These are phyloP conservation scores for Sebastes trivittatus DNA, from an alignment of 2,797 vertebrate species.

Conservation along the genomic window DNA sequence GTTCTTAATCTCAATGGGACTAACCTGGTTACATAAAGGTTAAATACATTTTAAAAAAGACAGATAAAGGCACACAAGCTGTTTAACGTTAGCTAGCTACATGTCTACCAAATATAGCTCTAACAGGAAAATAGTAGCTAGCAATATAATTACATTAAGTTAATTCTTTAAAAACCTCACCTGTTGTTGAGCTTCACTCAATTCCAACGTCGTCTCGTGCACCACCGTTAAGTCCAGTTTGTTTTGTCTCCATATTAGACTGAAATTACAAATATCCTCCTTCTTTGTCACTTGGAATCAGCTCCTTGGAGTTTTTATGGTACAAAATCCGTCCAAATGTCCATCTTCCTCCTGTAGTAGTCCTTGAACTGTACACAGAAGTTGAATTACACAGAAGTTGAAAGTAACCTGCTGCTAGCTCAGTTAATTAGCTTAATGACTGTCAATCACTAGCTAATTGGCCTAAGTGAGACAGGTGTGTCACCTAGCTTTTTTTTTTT, in stretches of 20 bases:
- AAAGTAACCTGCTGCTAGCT: too few relatives aligned
- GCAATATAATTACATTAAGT: neutral
- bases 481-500: too few relatives aligned
- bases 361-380: neutral
- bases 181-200: neutral
- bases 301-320: neutral
- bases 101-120: neutral
- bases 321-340: neutral
- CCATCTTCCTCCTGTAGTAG: neutral
- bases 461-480: too few relatives aligned
- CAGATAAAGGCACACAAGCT: neutral
- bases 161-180: neutral
- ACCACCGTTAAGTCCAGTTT: too few relatives aligned
- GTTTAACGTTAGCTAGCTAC: neutral
- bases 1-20: too few relatives aligned
- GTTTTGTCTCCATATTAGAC: too few relatives aligned
- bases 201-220: too few relatives aligned
- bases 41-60: too few relatives aligned
- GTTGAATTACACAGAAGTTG: accelerated
- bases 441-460: too few relatives aligned
- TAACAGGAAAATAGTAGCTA: neutral
- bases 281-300: neutral
- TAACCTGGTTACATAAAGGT: too few relatives aligned
- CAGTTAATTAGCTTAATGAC: accelerated
- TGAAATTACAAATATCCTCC: neutral